phyloP scores from a whole-genome alignment of 2,888 invertebrate species.

The Drosophila yooni region DNA sequence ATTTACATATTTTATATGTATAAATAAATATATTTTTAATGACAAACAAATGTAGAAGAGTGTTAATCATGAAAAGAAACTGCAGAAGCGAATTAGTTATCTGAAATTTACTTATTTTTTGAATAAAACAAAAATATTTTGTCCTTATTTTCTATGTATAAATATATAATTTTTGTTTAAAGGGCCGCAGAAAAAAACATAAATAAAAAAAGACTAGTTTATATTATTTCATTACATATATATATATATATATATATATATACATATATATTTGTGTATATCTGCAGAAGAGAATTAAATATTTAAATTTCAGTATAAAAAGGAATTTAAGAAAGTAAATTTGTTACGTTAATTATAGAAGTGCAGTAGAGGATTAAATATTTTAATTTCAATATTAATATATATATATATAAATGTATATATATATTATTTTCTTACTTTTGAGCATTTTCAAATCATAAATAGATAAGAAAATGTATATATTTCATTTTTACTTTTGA shows the following conservation, averaged over 20 bases:
- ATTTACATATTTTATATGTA: background rate
- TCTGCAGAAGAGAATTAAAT: no score
- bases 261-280: no score
- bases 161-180: no score
- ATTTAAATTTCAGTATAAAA: background rate
- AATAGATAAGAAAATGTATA: background rate
- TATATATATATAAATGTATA: background rate
- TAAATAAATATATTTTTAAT: background rate
- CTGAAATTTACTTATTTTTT: no score
- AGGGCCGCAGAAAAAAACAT: no score
- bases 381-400: background rate
- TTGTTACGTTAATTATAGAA: background rate
- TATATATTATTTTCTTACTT: background rate
- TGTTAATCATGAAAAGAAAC: background rate
- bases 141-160: no score
- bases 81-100: background rate
- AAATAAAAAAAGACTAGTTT: no score
- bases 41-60: background rate
- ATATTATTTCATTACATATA: no score
- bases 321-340: background rate
- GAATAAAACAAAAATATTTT: no score
- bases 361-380: background rate
- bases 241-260: no score
- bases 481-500: conserved; percentile 84
- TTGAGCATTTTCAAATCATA: background rate